Evolutionary conservation across 2,888 invertebrate genomes (phyloP), one percentile per base, ranked within the genome.

Genomic region (Mythimna loreyi): DNA sequence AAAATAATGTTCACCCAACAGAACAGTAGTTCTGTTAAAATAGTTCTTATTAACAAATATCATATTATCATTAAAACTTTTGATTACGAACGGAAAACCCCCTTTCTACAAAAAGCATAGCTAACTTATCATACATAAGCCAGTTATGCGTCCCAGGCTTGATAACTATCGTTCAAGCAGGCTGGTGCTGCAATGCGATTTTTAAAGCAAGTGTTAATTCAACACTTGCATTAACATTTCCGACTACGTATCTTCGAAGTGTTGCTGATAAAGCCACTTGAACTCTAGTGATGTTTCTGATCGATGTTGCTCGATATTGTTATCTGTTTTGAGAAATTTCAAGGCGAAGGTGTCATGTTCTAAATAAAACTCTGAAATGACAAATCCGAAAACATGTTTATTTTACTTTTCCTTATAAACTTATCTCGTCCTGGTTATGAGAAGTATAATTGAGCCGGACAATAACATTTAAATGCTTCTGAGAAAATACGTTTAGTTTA

Each of bases 281-380:
- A 36, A 36, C 36, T 36, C 36, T 13, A 36, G 47, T 50, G 23
- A 49, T 56, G n/a, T 50, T 16, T 53, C 40, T 45, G 62, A 64
- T 53, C 36, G 52, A 67, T 78, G 43, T 50, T 49, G 25, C 13
- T 47, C 25, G 33, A 64, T 47, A 61, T 52, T 57, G 33, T 65
- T 72, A 75, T 75, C 60, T 49, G 16, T 52, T 59, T 36, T 33
- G 33, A 78, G 49, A 76, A 55, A 61, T 72, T 65, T 53, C 25
- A 67, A 67, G 49, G 60, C 53, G 36, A 63, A 63, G 33, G 40
- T 63, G 58, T 50, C 30, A 62, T 30, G 19, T 63, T 56, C 21
- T 4, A 23, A 56, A 63, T 11, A 57, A 56, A 77, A 40, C 9
- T 21, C 11, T 11, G 6, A 33, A 40, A 21, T 21, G 0, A 16